phyloP scores from a whole-genome alignment of 2,888 invertebrate genomes.

The Onchidella celtica region DNA sequence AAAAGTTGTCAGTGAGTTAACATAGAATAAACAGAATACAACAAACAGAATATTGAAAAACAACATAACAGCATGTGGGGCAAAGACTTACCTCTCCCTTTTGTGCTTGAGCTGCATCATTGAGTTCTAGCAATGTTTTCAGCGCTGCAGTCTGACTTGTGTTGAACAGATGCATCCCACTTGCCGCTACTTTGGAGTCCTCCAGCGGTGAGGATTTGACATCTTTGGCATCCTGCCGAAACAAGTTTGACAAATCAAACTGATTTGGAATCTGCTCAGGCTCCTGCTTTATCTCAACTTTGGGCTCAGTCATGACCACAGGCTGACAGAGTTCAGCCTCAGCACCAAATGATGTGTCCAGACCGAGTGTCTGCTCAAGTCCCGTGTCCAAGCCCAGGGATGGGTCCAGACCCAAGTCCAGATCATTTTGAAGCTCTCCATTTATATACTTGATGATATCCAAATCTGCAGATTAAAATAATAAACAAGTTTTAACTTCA shows the following conservation, averaged over 20 bases:
- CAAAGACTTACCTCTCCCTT: slow-evolving; percentile 47
- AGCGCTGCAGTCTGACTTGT: slow-evolving; percentile 36
- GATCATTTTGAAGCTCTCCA: slow-evolving; percentile 58
- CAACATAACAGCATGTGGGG: too few relatives aligned
- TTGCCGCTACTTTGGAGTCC: not conserved
- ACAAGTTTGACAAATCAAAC: not conserved
- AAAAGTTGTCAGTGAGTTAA: too few relatives aligned
- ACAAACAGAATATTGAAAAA: too few relatives aligned
- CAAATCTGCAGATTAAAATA: slow-evolving; percentile 44
- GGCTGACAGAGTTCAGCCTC: slow-evolving; percentile 12
- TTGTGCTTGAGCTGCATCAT: slow-evolving; percentile 44
- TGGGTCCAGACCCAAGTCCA: slow-evolving; percentile 50
- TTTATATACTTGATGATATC: slow-evolving; percentile 71
- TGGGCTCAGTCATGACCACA: not conserved
- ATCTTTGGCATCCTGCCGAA: slow-evolving; percentile 32
- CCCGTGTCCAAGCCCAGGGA: slow-evolving; percentile 40
- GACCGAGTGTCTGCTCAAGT: slow-evolving; percentile 16
- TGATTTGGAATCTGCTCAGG: not conserved
- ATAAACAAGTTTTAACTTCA: not conserved
- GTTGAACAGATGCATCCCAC: too few relatives aligned
- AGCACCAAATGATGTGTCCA: slow-evolving; percentile 29
- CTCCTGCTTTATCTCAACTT: slow-evolving; percentile 37
- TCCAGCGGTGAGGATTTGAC: not conserved
- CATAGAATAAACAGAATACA: too few relatives aligned
- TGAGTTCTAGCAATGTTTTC: slow-evolving; percentile 48